A percentile compares a stretch with the other conserved stretches of the same genome.
phyloP scores from a whole-genome alignment of 2,888 invertebrate species.

The Cryptocheilus praepositus region DNA sequence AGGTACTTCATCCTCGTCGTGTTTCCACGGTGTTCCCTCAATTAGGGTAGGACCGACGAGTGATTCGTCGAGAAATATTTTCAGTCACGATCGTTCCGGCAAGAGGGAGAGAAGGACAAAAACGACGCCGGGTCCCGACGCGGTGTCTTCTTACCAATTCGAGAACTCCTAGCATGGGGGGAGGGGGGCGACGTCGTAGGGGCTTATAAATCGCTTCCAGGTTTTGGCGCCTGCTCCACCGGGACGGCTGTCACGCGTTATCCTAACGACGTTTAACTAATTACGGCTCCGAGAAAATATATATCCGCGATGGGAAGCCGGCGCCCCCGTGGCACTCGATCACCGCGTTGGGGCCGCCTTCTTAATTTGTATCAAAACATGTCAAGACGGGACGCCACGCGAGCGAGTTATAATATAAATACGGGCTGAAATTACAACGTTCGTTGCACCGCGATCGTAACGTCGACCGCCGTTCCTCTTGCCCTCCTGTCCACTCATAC shows the following conservation, averaged over 20 bases:
- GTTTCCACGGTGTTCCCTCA: no score
- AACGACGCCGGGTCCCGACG: conserved; percentile 26
- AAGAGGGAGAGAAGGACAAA: background rate
- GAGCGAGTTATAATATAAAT: conserved; percentile 43
- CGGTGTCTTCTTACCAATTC: conserved; percentile 51
- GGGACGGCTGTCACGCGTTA: conserved; percentile 63
- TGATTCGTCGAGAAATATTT: conserved; percentile 59
- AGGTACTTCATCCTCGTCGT: no score
- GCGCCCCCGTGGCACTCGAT: conserved; percentile 46
- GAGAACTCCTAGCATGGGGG: conserved; percentile 41
- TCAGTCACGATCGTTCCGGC: conserved; percentile 27
- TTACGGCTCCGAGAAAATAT: conserved; percentile 66
- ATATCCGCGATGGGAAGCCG: conserved; percentile 61
- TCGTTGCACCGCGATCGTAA: background rate
- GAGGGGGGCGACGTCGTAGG: conserved; percentile 36
- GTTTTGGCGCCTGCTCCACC: conserved; percentile 55
- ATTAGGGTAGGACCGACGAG: conserved; percentile 41
- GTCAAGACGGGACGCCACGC: conserved; percentile 57
- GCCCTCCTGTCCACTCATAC: background rate
- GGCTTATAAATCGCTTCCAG: conserved; percentile 70
- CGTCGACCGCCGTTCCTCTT: background rate
- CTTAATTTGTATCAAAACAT: conserved; percentile 68
- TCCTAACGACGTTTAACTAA: conserved; percentile 72
- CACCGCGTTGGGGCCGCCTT: conserved; percentile 47
- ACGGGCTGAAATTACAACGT: conserved; percentile 12